phyloP scores from a whole-genome alignment of 1,140 invertebrate genomes.

The Drosophila mayri region DNA sequence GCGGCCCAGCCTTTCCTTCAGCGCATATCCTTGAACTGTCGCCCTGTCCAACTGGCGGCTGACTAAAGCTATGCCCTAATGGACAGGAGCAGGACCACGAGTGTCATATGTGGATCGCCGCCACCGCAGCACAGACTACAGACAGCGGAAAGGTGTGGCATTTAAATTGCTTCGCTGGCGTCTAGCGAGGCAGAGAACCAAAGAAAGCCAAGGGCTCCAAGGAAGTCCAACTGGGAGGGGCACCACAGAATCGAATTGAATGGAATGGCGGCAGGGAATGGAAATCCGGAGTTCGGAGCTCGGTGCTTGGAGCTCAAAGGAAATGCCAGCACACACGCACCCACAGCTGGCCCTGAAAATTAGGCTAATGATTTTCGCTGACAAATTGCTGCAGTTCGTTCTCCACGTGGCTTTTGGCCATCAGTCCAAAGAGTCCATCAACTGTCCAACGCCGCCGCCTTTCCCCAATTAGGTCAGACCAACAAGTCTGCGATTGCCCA shows the following conservation, averaged over 20 bases:
- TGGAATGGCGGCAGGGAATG: constrained; percentile 20
- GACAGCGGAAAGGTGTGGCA: constrained; percentile 69
- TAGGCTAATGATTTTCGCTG: constrained; percentile 79
- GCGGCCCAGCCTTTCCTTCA: constrained; percentile 61
- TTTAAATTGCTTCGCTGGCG: constrained; percentile 75
- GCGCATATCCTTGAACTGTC: constrained; percentile 76
- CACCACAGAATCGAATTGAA: constrained; percentile 49
- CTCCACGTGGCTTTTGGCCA: constrained; percentile 64
- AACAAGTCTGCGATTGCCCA: constrained; percentile 45
- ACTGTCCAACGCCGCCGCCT: constrained; percentile 6
- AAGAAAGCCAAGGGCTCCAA: constrained; percentile 28
- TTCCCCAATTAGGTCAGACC: constrained; percentile 30
- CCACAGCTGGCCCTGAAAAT: constrained; percentile 59
- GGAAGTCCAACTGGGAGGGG: constrained; percentile 65
- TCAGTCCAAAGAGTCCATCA: constrained; percentile 34
- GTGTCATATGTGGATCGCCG: constrained; percentile 67
- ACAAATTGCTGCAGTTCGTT: constrained; percentile 79
- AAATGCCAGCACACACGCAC: constrained; percentile 66
- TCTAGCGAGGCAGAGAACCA: constrained; percentile 56
- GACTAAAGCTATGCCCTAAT: constrained; percentile 29
- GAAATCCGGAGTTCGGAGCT: constrained; percentile 51
- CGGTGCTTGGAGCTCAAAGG: constrained; percentile 26
- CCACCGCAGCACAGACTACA: constrained; percentile 17
- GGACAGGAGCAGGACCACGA: constrained; percentile 31
- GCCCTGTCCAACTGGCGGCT: constrained; percentile 32